Evolutionary conservation across 2,113 vertebrate genomes (phyloP).

Genomic region (Hyperopisus bebe): DNA sequence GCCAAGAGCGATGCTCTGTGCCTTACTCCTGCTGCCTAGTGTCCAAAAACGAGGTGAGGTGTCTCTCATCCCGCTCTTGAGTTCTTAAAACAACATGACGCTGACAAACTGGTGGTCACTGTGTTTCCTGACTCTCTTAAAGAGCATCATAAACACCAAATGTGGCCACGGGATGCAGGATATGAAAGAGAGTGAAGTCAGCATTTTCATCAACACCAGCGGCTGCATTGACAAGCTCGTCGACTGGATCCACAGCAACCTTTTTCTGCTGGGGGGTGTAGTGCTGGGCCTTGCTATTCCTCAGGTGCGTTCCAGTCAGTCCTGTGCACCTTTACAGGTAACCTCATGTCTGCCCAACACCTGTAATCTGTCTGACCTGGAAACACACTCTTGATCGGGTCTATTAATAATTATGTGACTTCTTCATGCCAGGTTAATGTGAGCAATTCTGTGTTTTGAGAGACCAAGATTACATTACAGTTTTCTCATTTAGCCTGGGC

Average conservation of each 20-base stretch:
- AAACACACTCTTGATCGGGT: not conserved
- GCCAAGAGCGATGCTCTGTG: constrained; percentile 78
- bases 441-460: not conserved
- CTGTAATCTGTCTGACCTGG: not conserved
- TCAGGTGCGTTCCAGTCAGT: constrained; percentile 61
- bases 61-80: not conserved
- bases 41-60: constrained; percentile 54
- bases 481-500: not conserved
- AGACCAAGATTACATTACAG: not conserved
- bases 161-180: constrained; percentile 79
- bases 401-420: not conserved
- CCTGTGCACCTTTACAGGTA: not conserved
- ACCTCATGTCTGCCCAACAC: not conserved
- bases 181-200: constrained; percentile 55
- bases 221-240: constrained; percentile 90
- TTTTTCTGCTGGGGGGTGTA: constrained; percentile 80
- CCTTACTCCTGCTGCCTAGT: constrained; percentile 81
- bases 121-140: not conserved
- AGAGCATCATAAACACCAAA: constrained; percentile 86
- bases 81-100: not conserved
- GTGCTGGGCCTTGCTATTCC: constrained; percentile 80
- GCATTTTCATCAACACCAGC: constrained; percentile 69
- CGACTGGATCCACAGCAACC: constrained; percentile 87
- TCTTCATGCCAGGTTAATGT: not conserved
- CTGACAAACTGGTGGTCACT: not conserved